A percentile compares a stretch with the other conserved stretches of the same genome.
phyloP scores from a whole-genome alignment of 2,113 vertebrate species.

The Casuarius casuarius region DNA sequence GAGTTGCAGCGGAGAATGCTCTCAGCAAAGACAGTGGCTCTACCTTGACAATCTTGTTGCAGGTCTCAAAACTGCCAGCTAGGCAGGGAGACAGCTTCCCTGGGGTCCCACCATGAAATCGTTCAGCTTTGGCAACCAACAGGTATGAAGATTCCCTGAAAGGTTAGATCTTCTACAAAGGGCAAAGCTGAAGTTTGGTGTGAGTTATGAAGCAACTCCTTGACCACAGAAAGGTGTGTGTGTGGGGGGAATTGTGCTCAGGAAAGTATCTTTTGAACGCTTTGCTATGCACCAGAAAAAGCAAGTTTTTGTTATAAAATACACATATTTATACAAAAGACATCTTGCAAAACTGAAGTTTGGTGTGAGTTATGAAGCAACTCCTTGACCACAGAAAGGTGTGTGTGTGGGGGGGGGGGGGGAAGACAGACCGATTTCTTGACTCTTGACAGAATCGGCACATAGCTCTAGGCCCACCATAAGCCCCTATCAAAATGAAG shows the following conservation, averaged over 20 bases:
- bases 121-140: neutral
- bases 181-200: neutral
- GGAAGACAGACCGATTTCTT: neutral
- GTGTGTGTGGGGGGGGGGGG: neutral
- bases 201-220: no score
- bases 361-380: neutral
- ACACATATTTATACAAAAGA: no score
- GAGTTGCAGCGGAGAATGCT: neutral
- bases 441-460: neutral
- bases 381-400: neutral
- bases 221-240: neutral
- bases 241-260: no score
- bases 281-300: no score
- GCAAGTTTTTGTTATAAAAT: no score
- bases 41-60: neutral
- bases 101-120: neutral
- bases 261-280: no score
- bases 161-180: neutral
- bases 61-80: neutral
- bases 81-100: neutral
- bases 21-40: neutral
- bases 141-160: neutral
- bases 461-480: neutral
- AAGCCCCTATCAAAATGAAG: rapidly evolving
- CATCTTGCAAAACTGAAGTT: neutral